These are phyloP conservation scores for Megalops atlanticus DNA, from an alignment of 2,113 vertebrate genomes.

Conservation along the genomic window DNA sequence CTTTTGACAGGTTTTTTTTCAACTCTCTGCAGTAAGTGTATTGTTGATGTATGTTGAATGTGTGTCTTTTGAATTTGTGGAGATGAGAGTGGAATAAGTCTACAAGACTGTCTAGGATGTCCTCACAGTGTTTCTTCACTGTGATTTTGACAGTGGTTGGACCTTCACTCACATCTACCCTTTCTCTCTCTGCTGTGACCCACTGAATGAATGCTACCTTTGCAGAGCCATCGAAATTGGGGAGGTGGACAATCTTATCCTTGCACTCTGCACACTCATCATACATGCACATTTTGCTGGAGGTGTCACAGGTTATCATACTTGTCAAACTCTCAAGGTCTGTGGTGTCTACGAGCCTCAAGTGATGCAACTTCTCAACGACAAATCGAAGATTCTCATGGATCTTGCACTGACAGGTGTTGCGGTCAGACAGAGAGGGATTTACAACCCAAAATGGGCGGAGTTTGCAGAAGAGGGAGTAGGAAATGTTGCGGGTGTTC, in stretches of 20 bases:
- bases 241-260: neutral
- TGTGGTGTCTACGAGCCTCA: neutral
- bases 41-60: too few relatives aligned
- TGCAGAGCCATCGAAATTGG: neutral
- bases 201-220: neutral
- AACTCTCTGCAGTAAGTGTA: too few relatives aligned
- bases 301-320: neutral
- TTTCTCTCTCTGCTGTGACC: neutral
- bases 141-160: too few relatives aligned
- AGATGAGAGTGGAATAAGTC: too few relatives aligned
- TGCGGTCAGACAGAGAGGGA: neutral
- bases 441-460: neutral
- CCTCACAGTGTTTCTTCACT: too few relatives aligned
- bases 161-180: too few relatives aligned
- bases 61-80: too few relatives aligned
- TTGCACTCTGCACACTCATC: neutral
- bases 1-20: too few relatives aligned
- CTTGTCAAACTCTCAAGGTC: neutral
- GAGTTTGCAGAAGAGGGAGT: neutral
- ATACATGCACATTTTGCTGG: neutral
- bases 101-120: too few relatives aligned
- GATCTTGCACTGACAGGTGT: neutral
- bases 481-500: neutral
- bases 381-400: neutral
- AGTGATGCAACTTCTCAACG: neutral